Evolutionary conservation across 2,888 invertebrate genomes (phyloP).

Genomic region (Lissonota sp.): DNA sequence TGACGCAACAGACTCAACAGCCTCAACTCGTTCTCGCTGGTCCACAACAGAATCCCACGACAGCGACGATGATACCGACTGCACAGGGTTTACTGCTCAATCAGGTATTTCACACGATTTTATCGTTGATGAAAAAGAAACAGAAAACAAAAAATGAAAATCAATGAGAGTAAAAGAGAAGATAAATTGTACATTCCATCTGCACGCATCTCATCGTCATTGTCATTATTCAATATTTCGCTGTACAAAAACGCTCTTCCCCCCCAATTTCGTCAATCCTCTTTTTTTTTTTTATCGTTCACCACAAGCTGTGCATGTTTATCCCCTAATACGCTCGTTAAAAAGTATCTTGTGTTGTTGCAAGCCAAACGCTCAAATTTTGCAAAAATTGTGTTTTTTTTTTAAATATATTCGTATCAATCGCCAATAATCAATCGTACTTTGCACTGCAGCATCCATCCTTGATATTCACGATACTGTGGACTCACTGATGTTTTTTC

Average conservation of each 20-base stretch:
- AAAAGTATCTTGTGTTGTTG: too few species aligned
- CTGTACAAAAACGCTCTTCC: conserved; percentile 47
- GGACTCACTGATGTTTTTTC: neutral
- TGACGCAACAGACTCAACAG: conserved; percentile 82
- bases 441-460: too few species aligned
- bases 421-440: too few species aligned
- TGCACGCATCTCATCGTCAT: conserved; percentile 40
- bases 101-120: conserved; percentile 76
- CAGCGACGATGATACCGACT: conserved; percentile 82
- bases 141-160: conserved; percentile 21
- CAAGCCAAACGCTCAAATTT: too few species aligned
- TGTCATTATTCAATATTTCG: conserved; percentile 36
- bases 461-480: neutral
- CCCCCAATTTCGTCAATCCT: neutral
- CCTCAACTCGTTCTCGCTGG: conserved; percentile 83
- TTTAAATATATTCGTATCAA: too few species aligned
- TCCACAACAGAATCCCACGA: conserved; percentile 82
- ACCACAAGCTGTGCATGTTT: conserved; percentile 51
- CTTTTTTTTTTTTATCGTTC: neutral
- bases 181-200: neutral
- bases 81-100: conserved; percentile 83
- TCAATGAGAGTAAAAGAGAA: neutral
- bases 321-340: conserved; percentile 54
- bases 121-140: conserved; percentile 8
- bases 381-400: too few species aligned